Base-by-base conservation (phyloP, 2,797 vertebrate genomes). In the Lepidocolaptes lacrymiger region DNA sequence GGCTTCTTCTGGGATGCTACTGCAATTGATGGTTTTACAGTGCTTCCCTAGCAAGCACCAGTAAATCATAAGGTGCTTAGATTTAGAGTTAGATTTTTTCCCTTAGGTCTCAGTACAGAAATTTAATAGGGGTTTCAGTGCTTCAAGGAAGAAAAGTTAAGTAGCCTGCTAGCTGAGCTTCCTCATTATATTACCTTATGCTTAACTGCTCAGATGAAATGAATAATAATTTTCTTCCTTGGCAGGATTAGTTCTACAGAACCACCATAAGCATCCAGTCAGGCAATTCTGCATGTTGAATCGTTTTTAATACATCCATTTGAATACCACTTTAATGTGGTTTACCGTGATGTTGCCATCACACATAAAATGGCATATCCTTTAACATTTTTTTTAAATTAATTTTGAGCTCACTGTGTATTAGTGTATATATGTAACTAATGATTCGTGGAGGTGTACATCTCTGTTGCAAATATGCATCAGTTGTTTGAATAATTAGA, bases 401-500 rank as follows among this genome's bases (percentile, higher is more conserved):
- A 69, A 72, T 68, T 94, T 36, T 85, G 51, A 89, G 85, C 63
- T 94, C 22, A 4, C 37, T 69, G 0, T 66, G 24, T 83, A 55
- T 86, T 80, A 51, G 28, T 88, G 19, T 52, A 83, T 58, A 46
- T 49, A 28, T 36, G 37, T 92, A 95, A 46, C 67, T 95, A 96
- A 93, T 94, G 88, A 93, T 73, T 95, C 26, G 21, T 91, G 26
- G n/a, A 90, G 43, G 36, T 78, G 55, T 94, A 32, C 69, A 37
- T 91, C 74, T 92, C 58, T 58, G 46, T 88, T 95, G 82, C 76
- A 73, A 62, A 36, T 75, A 69, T 89, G 59, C 63, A 62, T 91
- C 92, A 76, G 37, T 91, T 92, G 48, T 89, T 82, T 76, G 88
- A 95, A 39, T 95, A 95, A 96, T 97, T 95, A 97, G 81, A 79